Conservation (phyloP, 2,113 vertebrate species). For the Calyptomena viridis region DNA sequence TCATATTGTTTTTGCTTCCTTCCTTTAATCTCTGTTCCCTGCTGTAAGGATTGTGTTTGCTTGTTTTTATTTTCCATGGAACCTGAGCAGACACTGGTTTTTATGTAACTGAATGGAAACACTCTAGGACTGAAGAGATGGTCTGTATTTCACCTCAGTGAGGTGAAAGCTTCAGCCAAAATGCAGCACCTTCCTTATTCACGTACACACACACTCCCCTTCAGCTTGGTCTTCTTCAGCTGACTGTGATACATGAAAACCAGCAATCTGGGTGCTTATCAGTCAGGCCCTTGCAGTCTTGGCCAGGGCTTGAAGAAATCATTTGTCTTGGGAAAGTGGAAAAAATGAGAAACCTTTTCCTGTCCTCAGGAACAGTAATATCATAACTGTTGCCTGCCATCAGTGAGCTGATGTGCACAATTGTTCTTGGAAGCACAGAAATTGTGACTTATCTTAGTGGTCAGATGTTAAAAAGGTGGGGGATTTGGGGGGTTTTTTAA, state of each 20-base stretch:
- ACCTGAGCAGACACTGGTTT: neutral
- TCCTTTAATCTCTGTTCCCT: conserved; percentile 48
- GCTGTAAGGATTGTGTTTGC: neutral
- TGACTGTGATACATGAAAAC: neutral
- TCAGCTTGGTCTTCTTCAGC: neutral
- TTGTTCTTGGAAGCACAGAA: neutral
- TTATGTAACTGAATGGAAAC: neutral
- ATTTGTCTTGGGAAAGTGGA: neutral
- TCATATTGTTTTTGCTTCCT: conserved; percentile 49
- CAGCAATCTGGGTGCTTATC: neutral
- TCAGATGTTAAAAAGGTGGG: neutral
- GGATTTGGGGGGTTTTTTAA: neutral
- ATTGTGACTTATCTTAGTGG: neutral
- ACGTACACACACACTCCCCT: neutral
- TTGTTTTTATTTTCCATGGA: conserved; percentile 35
- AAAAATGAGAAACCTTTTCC: neutral
- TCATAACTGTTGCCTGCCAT: neutral
- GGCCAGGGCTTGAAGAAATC: neutral
- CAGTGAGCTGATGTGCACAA: neutral
- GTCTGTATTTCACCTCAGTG: neutral
- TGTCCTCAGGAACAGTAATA: neutral
- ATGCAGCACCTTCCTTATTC: neutral
- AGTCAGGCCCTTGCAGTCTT: neutral
- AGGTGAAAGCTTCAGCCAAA: neutral
- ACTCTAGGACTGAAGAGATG: neutral